phyloP scores from a whole-genome alignment of 2,888 invertebrate species.

The Torymus texanus region DNA sequence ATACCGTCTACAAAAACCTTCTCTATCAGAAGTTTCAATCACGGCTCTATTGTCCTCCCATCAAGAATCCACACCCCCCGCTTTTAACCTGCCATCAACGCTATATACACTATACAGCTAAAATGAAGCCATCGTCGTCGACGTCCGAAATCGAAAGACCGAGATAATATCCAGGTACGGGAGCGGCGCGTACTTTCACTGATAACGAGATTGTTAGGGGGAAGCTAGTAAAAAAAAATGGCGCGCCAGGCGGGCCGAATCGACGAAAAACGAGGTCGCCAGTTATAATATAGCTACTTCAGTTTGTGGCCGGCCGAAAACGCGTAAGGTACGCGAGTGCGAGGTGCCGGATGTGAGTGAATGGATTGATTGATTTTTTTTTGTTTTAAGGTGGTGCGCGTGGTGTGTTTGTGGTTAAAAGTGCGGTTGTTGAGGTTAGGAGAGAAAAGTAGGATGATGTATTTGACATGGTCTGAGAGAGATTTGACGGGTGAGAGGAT shows the following conservation, averaged over 20 bases:
- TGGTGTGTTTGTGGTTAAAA: too few relatives aligned
- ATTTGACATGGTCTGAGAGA: too few relatives aligned
- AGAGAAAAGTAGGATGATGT: too few relatives aligned
- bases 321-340: too few relatives aligned
- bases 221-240: slow-evolving; percentile 36
- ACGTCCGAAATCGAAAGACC: slow-evolving; percentile 31
- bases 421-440: too few relatives aligned
- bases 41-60: not conserved
- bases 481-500: too few relatives aligned
- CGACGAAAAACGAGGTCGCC: slow-evolving; percentile 2
- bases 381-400: too few relatives aligned
- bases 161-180: slow-evolving; percentile 9
- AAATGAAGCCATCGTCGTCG: slow-evolving; percentile 18
- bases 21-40: not conserved
- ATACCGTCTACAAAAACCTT: too few relatives aligned
- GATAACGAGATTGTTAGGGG: slow-evolving; percentile 62
- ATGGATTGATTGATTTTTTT: too few relatives aligned
- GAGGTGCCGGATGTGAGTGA: too few relatives aligned
- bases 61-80: too few relatives aligned
- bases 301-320: not conserved
- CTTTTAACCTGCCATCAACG: too few relatives aligned
- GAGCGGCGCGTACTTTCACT: slow-evolving; percentile 65
- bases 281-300: not conserved
- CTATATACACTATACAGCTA: slow-evolving; percentile 9
- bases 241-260: not conserved